Conservation (phyloP, 1,140 invertebrate genomes). For the Drosophila guanche region DNA sequence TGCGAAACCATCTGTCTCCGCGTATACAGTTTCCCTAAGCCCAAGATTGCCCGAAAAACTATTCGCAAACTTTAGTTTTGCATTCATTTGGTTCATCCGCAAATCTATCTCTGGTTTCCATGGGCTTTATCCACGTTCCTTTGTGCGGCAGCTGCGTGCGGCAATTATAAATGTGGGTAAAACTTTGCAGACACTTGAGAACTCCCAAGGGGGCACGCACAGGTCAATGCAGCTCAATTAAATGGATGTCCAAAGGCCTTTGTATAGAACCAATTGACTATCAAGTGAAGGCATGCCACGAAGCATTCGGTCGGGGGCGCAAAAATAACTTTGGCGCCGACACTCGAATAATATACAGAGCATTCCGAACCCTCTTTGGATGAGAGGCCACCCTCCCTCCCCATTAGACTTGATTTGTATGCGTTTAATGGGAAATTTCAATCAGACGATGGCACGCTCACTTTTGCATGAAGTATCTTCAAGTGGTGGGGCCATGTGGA, state of each 20-base stretch:
- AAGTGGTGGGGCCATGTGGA: constrained; percentile 51
- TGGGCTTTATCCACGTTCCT: constrained; percentile 1
- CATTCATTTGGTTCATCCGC: constrained; percentile 24
- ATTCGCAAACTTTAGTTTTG: constrained; percentile 33
- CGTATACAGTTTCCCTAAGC: constrained; percentile 27
- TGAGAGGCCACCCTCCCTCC: background rate
- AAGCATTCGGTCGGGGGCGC: constrained; percentile 1
- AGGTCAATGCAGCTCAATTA: constrained; percentile 73
- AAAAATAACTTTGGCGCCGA: constrained; percentile 58
- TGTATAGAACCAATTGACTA: constrained; percentile 38
- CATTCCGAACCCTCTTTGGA: too few relatives aligned
- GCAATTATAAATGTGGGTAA: constrained; percentile 56
- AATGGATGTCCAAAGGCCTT: constrained; percentile 43
- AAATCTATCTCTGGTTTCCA: constrained; percentile 9
- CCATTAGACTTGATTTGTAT: constrained; percentile 36
- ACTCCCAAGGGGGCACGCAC: constrained; percentile 20
- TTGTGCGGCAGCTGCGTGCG: constrained; percentile 1
- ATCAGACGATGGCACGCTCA: constrained; percentile 37
- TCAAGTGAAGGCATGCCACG: constrained; percentile 21
- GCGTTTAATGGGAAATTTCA: constrained; percentile 49
- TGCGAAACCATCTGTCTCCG: constrained; percentile 2
- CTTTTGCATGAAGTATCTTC: constrained; percentile 42
- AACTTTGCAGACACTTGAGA: constrained; percentile 62
- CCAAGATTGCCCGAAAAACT: constrained; percentile 30
- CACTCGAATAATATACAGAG: constrained; percentile 3